Conservation (phyloP, 53 echinoderm and acorn worm species). For the Mesocentrotus franciscanus region DNA sequence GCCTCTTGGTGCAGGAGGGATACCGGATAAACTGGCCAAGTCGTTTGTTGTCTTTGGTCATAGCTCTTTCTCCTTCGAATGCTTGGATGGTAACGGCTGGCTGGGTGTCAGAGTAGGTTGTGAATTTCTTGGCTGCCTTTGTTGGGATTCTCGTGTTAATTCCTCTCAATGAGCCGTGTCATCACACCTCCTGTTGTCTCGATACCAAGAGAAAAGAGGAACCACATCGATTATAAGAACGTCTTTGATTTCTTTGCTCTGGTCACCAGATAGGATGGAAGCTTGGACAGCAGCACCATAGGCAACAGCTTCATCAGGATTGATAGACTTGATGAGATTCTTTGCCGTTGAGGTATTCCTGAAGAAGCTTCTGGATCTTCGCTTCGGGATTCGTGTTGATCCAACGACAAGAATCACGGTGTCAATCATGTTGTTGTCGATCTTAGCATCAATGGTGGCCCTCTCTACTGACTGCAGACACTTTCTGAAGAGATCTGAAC, state of each 20-base stretch:
- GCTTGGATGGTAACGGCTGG: slow-evolving; percentile 85
- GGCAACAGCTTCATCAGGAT: slow-evolving; percentile 90
- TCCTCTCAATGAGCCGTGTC: slow-evolving; percentile 85
- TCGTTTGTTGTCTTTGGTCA: slow-evolving; percentile 90
- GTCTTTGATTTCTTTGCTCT: slow-evolving; percentile 85
- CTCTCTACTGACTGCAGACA: slow-evolving; percentile 86
- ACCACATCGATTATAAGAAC: slow-evolving; percentile 91
- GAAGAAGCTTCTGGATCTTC: slow-evolving; percentile 86
- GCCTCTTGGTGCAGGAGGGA: slow-evolving; percentile 87
- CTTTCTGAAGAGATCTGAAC: slow-evolving; percentile 80
- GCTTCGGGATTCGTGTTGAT: slow-evolving; percentile 87
- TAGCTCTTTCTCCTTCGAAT: slow-evolving; percentile 86
- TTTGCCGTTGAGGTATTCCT: slow-evolving; percentile 83
- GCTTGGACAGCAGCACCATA: slow-evolving; percentile 88
- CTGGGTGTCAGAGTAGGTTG: slow-evolving; percentile 88
- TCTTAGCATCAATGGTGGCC: slow-evolving; percentile 84
- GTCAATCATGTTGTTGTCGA: slow-evolving; percentile 77
- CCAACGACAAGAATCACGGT: slow-evolving; percentile 89
- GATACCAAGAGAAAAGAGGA: slow-evolving; percentile 82
- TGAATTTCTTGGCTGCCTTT: slow-evolving; percentile 53
- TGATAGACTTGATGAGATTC: slow-evolving; percentile 86
- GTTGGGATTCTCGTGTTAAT: slow-evolving; percentile 78
- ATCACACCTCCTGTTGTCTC: slow-evolving; percentile 88
- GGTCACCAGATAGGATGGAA: slow-evolving; percentile 86
- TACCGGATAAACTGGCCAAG: slow-evolving; percentile 85